A percentile compares a stretch with the other conserved stretches of the same genome.
Conservation (phyloP, 2,797 vertebrate species). For the Enteromius paludinosus region DNA sequence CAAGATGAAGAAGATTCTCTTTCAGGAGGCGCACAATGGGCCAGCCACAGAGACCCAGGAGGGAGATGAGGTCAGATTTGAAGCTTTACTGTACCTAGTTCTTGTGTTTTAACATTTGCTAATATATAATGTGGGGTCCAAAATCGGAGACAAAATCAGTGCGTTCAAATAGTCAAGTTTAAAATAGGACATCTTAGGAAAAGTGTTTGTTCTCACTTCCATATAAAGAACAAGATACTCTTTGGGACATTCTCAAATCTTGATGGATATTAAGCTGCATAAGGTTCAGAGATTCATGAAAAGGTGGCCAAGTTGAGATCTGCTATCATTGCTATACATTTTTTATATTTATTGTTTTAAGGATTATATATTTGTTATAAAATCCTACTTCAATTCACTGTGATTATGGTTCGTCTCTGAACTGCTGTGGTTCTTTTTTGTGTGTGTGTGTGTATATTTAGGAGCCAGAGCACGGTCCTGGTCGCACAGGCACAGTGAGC, state of each 20-base stretch:
- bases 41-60: conserved; percentile 91
- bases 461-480: conserved; percentile 90
- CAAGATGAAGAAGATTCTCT: conserved; percentile 99
- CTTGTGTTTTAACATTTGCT: neutral
- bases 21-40: conserved; percentile 96
- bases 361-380: neutral
- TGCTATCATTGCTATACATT: too few species aligned
- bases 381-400: conserved; percentile 26
- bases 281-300: too few species aligned
- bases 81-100: neutral
- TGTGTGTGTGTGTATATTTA: conserved; percentile 63
- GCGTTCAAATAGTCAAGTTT: neutral
- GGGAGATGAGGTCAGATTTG: conserved; percentile 88
- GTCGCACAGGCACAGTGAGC: conserved; percentile 94
- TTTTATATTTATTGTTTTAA: neutral
- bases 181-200: neutral
- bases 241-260: neutral
- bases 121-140: too few species aligned
- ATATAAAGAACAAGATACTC: neutral
- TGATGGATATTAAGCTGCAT: too few species aligned
- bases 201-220: neutral
- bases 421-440: neutral
- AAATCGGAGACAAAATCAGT: neutral
- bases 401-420: conserved; percentile 31
- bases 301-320: too few species aligned